Evolutionary conservation across 2,797 vertebrate species (phyloP).

Genomic region (Notolepis coatsorum): DNA sequence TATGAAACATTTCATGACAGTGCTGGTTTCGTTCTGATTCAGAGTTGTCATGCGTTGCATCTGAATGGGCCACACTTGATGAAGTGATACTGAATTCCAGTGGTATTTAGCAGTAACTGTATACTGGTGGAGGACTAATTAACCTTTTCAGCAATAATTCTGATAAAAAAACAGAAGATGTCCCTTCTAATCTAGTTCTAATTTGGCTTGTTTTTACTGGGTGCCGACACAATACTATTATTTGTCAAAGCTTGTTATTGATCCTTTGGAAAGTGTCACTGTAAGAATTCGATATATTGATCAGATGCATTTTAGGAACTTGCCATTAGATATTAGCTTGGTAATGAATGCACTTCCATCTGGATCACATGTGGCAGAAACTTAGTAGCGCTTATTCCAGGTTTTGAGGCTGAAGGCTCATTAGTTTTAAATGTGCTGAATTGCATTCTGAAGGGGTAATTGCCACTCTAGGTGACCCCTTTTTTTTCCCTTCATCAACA

Average conservation of each 20-base stretch:
- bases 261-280: neutral
- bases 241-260: neutral
- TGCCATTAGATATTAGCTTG: slow-evolving; percentile 40
- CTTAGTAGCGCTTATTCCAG: slow-evolving; percentile 67
- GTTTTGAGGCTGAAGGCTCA: slow-evolving; percentile 74
- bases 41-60: neutral
- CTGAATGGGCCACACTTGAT: too few relatives aligned
- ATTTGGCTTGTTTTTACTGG: neutral
- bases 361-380: slow-evolving; percentile 79
- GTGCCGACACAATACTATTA: neutral
- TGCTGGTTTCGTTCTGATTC: neutral
- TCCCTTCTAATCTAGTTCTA: neutral
- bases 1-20: neutral
- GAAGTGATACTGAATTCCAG: too few relatives aligned
- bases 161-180: neutral
- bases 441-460: slow-evolving; percentile 74
- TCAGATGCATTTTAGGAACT: slow-evolving; percentile 31
- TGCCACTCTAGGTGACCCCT: slow-evolving; percentile 72
- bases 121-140: too few relatives aligned
- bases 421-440: slow-evolving; percentile 79
- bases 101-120: too few relatives aligned
- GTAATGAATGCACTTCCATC: slow-evolving; percentile 71
- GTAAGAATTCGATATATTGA: too few relatives aligned
- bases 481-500: slow-evolving; percentile 79
- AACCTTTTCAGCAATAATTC: neutral